Percentiles rank a stretch among this genome's conserved stretches.
phyloP scores from a whole-genome alignment of 92 coral and sea anemone species.

The Porites cylindrica region DNA sequence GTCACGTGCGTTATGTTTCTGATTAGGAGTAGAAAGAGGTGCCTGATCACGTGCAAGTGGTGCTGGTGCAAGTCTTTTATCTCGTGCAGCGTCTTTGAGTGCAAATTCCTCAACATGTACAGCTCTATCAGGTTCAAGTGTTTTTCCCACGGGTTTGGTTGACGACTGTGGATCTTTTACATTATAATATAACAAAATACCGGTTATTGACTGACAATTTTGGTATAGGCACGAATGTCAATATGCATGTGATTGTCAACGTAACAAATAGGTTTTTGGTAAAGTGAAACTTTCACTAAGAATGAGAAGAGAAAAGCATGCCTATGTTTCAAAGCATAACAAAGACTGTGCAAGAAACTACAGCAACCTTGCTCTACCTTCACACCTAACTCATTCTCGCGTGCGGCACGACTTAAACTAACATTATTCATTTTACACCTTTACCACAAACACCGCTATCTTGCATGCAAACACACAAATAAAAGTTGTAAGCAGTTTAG shows the following conservation, averaged over 20 bases:
- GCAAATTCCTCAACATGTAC: neutral
- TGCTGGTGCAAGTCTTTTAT: conserved; percentile 11
- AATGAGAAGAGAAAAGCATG: no score
- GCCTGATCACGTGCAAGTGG: conserved; percentile 8
- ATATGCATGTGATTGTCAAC: neutral
- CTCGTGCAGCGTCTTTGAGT: conserved; percentile 8
- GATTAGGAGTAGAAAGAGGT: neutral
- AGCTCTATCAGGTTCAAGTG: neutral
- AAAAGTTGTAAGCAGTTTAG: no score
- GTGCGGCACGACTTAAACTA: no score
- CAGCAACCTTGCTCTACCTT: no score
- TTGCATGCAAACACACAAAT: no score
- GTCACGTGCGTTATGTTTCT: neutral
- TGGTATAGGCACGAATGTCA: neutral
- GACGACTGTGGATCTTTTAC: conserved; percentile 14
- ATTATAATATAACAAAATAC: conserved; percentile 7
- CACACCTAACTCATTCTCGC: no score
- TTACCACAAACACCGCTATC: no score
- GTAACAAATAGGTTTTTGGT: neutral
- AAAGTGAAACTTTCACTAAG: no score
- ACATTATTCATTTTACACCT: no score
- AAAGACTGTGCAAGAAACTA: no score
- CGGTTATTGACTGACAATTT: neutral
- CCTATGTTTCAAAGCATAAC: neutral
- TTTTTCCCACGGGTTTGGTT: neutral